Evolutionary conservation across 1,140 invertebrate species (phyloP).

Genomic region (Camponotus floridanus): DNA sequence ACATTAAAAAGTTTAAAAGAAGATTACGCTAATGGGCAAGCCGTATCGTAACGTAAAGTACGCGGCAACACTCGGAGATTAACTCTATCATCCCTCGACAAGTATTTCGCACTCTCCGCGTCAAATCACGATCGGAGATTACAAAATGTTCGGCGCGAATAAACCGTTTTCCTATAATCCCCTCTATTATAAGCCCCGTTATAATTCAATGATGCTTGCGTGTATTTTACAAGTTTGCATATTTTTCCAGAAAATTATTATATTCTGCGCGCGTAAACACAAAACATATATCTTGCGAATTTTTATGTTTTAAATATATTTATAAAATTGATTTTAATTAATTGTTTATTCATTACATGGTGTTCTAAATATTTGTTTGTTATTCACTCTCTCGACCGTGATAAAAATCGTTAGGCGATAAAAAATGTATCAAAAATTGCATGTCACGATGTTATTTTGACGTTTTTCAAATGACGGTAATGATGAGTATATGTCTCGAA

Average conservation of each 20-base stretch:
- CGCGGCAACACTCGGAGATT: constrained; percentile 47
- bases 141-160: constrained; percentile 47
- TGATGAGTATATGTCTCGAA: background rate
- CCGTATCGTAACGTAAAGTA: constrained; percentile 48
- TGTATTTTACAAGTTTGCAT: constrained; percentile 22
- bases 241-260: constrained; percentile 49
- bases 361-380: constrained; percentile 19
- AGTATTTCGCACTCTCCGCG: constrained; percentile 25
- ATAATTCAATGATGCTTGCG: constrained; percentile 54
- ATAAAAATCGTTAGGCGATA: background rate
- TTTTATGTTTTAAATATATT: background rate
- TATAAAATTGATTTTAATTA: background rate
- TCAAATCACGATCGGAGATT: constrained; percentile 57
- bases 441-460: background rate
- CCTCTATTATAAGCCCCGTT: constrained; percentile 28
- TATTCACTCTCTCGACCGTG: background rate
- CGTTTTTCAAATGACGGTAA: constrained; percentile 1
- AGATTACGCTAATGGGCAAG: constrained; percentile 51
- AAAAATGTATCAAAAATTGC: constrained; percentile 21
- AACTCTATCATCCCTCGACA: constrained; percentile 36
- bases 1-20: constrained; percentile 51
- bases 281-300: background rate
- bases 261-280: background rate
- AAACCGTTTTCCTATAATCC: constrained; percentile 55
- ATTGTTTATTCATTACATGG: constrained; percentile 15